A percentile compares a stretch with the other conserved stretches of the same genome.
Conservation (phyloP, 2,888 invertebrate species). For the Clunio marinus region DNA sequence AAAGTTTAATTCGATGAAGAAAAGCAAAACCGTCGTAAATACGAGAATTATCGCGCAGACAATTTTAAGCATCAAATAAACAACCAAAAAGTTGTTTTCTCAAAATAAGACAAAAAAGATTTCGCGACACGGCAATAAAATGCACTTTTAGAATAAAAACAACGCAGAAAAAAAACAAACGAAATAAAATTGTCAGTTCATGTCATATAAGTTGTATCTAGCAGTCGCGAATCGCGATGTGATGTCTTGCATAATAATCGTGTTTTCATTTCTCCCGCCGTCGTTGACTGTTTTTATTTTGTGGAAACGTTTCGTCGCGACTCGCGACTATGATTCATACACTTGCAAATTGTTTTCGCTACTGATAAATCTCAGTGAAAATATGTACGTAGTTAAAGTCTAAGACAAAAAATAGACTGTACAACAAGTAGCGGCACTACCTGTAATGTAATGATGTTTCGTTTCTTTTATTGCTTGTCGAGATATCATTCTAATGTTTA, state of each 20-base stretch:
- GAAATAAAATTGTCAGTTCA: slow-evolving; percentile 22
- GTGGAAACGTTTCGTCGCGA: background rate
- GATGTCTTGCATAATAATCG: slow-evolving; percentile 11
- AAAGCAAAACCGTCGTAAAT: no score
- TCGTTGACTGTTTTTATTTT: background rate
- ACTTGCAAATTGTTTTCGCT: no score
- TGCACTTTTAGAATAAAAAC: background rate
- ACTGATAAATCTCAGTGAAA: background rate
- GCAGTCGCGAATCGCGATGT: background rate
- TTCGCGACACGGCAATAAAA: slow-evolving; percentile 26
- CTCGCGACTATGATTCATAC: no score
- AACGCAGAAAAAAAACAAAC: background rate
- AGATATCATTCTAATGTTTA: no score
- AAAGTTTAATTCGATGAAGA: no score
- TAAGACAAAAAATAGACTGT: background rate
- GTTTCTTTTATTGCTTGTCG: slow-evolving; percentile 28
- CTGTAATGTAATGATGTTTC: slow-evolving; percentile 29
- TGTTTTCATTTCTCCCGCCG: background rate
- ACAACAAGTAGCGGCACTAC: slow-evolving; percentile 28
- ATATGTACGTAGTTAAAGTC: slow-evolving; percentile 5
- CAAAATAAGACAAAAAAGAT: background rate
- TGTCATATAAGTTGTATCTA: background rate
- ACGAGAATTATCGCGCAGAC: no score
- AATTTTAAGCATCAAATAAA: no score
- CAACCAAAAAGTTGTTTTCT: background rate